Evolutionary conservation across 2,113 vertebrate species (phyloP), one percentile per base, ranked within the genome.

Genomic region (Oreochromis aureus): DNA sequence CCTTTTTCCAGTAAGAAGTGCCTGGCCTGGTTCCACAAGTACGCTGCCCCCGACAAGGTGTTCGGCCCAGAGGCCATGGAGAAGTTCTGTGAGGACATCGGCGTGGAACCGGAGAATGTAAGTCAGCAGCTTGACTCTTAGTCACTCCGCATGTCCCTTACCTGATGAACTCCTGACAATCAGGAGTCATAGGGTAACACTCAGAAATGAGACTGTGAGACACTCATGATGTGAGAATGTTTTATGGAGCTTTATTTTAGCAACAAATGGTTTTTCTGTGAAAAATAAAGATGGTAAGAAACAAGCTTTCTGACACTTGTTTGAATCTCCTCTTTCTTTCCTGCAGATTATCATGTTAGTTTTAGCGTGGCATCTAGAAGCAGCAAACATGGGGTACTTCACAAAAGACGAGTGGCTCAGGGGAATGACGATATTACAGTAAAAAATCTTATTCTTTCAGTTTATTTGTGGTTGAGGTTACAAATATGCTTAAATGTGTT

Each of bases 351-450:
- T 99, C 94, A 99, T 99, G 98, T 96, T 99, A 96, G 98, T 99
- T 93, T 96, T 99, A 97, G 98, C 98, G 53, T 99, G 98, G 98
- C 98, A 98, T 92, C 96, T 99, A 95, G 98, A 98, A 96, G 98
- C 98, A 94, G 97, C 97, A 94, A 98, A 96, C 94, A 99, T 99
- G 98, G 98, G 98, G 59, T 99, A 98, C 97, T 99, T 99, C 97
- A 99, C 98, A 84, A 99, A 98, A 96, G 98, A 99, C 92, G 98
- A 99, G 95, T 99, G 98, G 98, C 95, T 99, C 94, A 98, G 98
- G 93, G 98, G 98, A 95, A 99, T 99, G 98, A 98, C 98, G 16
- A 96, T 96, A 91, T 93, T 99, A 97, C 98, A 98, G 98, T 99
- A 98, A 98, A 98, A 93, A 6, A 22, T 30, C 55, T 51, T 89